Conservation (phyloP, 1,140 invertebrate genomes). For the Drosophila kepulauana region DNA sequence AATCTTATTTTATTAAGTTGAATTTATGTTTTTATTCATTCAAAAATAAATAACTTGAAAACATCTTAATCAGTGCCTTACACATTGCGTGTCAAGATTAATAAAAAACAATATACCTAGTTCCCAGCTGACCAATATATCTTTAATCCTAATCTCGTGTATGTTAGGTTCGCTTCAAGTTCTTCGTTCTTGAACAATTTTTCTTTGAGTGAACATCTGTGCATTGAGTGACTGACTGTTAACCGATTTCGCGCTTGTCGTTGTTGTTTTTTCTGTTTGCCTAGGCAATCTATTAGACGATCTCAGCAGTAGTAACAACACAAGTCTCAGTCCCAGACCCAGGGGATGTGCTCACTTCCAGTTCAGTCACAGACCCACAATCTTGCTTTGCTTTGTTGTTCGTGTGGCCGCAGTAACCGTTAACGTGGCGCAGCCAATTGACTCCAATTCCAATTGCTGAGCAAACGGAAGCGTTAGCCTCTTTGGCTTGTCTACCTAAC, state of each 20-base stretch:
- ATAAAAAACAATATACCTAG: background rate
- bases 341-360: background rate
- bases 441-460: constrained; percentile 61
- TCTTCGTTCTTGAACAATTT: background rate
- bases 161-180: background rate
- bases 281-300: constrained; percentile 60
- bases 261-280: constrained; percentile 38
- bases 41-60: background rate
- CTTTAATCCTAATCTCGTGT: background rate
- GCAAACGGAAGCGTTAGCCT: constrained; percentile 34
- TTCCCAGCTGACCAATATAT: background rate
- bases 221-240: constrained; percentile 41
- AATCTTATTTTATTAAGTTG: no score
- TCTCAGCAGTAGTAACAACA: constrained; percentile 15
- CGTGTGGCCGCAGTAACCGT: constrained; percentile 60
- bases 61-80: background rate
- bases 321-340: background rate
- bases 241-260: constrained; percentile 61
- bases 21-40: no score
- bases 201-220: constrained; percentile 1
- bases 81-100: background rate
- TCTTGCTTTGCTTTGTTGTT: constrained; percentile 27
- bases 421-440: constrained; percentile 70
- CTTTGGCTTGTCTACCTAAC: background rate
- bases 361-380: constrained; percentile 13